These are phyloP conservation scores for Liopterus haemorrhoidalis DNA, from an alignment of 2,888 invertebrate species.

Conservation along the genomic window DNA sequence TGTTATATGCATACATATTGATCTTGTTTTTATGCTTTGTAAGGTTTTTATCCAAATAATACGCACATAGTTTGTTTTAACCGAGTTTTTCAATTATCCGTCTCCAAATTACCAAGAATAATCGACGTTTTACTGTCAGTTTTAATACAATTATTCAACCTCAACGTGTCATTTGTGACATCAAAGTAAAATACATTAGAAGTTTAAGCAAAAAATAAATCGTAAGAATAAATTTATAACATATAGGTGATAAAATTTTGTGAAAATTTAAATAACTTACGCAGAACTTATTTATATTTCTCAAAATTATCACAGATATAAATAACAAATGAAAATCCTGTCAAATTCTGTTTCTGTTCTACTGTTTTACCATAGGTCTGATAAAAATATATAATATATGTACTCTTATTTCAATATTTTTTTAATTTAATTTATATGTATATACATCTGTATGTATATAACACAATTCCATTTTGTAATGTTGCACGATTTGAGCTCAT, in stretches of 20 bases:
- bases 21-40: too few species aligned
- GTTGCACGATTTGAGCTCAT: conserved; percentile 19
- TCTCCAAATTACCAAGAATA: too few species aligned
- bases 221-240: background rate
- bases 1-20: too few species aligned
- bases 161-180: too few species aligned
- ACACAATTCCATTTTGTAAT: conserved; percentile 21
- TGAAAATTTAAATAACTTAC: conserved; percentile 20
- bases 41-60: too few species aligned
- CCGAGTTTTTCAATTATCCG: too few species aligned
- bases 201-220: background rate
- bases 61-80: too few species aligned
- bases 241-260: conserved; percentile 18
- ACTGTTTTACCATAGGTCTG: conserved; percentile 14
- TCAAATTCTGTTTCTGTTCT: conserved; percentile 15
- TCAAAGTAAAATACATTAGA: conserved; percentile 2
- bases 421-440: conserved; percentile 13
- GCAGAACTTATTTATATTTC: conserved; percentile 19
- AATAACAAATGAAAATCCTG: conserved; percentile 19
- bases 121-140: conserved; percentile 1
- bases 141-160: conserved; percentile 1
- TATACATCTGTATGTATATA: conserved; percentile 15
- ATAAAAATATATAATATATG: conserved; percentile 21
- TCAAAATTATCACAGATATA: conserved; percentile 22
- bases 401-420: too few species aligned